These are phyloP conservation scores for Zaprionus vittiger DNA, from an alignment of 1,140 invertebrate species.

Conservation along the genomic window DNA sequence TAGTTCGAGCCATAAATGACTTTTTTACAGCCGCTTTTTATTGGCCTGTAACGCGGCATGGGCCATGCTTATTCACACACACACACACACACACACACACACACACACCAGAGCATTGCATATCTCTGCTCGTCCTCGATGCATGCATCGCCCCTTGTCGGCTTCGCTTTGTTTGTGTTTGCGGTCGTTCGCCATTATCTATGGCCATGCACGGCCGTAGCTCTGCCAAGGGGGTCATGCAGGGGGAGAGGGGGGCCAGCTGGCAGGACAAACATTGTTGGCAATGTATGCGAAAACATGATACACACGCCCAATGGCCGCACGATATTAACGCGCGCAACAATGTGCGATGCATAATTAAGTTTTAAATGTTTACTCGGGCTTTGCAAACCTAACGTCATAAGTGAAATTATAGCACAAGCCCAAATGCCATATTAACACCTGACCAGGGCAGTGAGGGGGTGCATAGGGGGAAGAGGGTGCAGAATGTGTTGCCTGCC, in stretches of 20 bases:
- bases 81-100: conserved; percentile 18
- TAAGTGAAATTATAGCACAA: conserved; percentile 3
- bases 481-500: background rate
- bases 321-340: conserved; percentile 60
- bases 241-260: background rate
- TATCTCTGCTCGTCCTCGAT: conserved; percentile 12
- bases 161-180: conserved; percentile 58
- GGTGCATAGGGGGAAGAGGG: background rate
- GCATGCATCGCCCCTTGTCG: conserved; percentile 12
- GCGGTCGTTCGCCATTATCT: conserved; percentile 55
- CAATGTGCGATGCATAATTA: conserved; percentile 79
- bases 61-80: conserved; percentile 24
- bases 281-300: conserved; percentile 66
- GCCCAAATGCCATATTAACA: conserved; percentile 20
- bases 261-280: conserved; percentile 29
- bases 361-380: conserved; percentile 72
- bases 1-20: conserved; percentile 74
- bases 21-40: conserved; percentile 77
- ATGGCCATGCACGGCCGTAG: conserved; percentile 21
- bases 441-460: background rate
- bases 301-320: conserved; percentile 61
- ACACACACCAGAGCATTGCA: conserved; percentile 29
- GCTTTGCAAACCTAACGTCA: conserved; percentile 39
- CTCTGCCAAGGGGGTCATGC: background rate
- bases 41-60: conserved; percentile 50